These are phyloP conservation scores for Nesoenas mayeri DNA, from an alignment of 2,113 vertebrate genomes.

Conservation along the genomic window DNA sequence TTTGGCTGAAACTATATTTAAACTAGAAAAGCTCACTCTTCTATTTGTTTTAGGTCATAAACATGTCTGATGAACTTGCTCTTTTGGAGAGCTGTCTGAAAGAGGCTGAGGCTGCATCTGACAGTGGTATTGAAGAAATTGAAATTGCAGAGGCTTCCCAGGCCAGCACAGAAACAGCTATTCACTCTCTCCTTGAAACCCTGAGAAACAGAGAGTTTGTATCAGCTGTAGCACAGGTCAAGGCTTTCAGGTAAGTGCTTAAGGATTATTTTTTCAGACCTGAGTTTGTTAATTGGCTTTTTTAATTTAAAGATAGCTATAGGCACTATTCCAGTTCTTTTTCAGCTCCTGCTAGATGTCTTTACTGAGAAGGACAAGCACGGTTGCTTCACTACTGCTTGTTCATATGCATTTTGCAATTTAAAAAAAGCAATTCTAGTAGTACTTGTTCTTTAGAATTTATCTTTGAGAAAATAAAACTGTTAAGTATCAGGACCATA, in stretches of 20 bases:
- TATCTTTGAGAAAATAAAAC: background rate
- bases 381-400: background rate
- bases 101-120: constrained; percentile 83
- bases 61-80: constrained; percentile 96
- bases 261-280: background rate
- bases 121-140: constrained; percentile 80
- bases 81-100: constrained; percentile 89
- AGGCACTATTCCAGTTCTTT: background rate
- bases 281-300: background rate
- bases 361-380: background rate
- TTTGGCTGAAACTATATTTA: background rate
- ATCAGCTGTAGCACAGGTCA: constrained; percentile 91
- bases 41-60: constrained; percentile 85
- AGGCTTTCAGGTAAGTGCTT: constrained; percentile 86
- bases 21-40: background rate
- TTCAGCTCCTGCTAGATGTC: background rate
- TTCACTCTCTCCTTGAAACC: constrained; percentile 93
- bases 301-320: background rate
- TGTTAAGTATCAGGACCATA: background rate
- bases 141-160: constrained; percentile 88
- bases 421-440: background rate
- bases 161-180: constrained; percentile 89
- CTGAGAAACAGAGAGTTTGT: constrained; percentile 88
- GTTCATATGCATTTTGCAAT: background rate
- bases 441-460: background rate